Evolutionary conservation across 1,140 invertebrate genomes (phyloP), one percentile per base, ranked within the genome.

Genomic region (Metopolophium dirhodum): DNA sequence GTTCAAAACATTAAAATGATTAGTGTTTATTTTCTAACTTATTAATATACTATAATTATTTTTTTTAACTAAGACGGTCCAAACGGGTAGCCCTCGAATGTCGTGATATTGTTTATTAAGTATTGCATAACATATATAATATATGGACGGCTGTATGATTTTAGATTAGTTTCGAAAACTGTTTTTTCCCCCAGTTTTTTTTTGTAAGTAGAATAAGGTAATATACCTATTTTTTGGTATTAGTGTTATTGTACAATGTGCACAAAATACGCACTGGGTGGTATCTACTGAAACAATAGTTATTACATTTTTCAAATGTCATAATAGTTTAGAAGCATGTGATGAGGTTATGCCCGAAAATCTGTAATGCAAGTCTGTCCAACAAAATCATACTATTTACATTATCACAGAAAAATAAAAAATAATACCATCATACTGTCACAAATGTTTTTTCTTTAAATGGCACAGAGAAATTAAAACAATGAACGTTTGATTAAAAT

Each of bases 91-190:
- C 37, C 49, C 51, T 41, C 88, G 37, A 90, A 41, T 61, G 88
- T 90, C 88, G 54, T 90, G 45, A 45, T 90, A 90, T 57, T 90
- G 7, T 90, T 90, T 22, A 68, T 47, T 90, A 45, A 57, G 54
- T 47, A 90, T 68, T 61, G 89, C 37, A 45, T 68, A 90, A 61
- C 26, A 30, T 61, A 30, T 85, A 85, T 83, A 30, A 88, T 54
- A 86, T 51, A 91, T 93, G 91, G 91, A 93, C 91, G 91, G 91
- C 91, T 86, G n/a, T 86, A 57, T 85, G 91, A 93, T 68, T 51
- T 85, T 51, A 51, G 77, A 92, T 82, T 51, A 68, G 49, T 54
- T 35, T 91, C 22, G 45, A 83, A 91, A 91, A 47, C 90, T 30
- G 41, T 82, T 45, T 91, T 49, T 37, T 45, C 20, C 51, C 35